Base-by-base conservation (phyloP, 2,888 invertebrate species). In the Apoda limacodes region DNA sequence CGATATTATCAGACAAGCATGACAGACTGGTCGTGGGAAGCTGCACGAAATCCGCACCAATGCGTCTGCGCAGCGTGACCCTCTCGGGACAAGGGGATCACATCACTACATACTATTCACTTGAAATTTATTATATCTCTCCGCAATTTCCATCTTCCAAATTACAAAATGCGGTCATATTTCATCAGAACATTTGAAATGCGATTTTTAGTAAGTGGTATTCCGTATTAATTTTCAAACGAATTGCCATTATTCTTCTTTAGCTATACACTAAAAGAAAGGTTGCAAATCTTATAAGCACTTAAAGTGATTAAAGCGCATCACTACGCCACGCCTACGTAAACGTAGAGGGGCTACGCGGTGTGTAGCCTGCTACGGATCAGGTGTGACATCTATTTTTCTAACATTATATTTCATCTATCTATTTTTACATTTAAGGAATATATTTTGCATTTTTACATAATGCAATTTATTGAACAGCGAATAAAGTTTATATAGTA, bases 301-400 rank as follows among this genome's bases (percentile, higher is more conserved):
- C 76, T 75, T 72, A 69, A 62, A 66, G 57, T 64, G 74, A 76
- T 76, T 76, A 76, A 71, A 72, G 67, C 64, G 54, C 63, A 52
- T 55, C 57, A 58, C 50, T 54, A 47, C 45, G 40, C n/a, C n/a
- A n/a, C n/a, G n/a, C n/a, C n/a, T n/a, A n/a, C n/a, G n/a, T n/a
- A n/a, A n/a, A n/a, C n/a, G n/a, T n/a, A n/a, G n/a, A n/a, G n/a
- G n/a, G n/a, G n/a, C n/a, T n/a, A n/a, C n/a, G n/a, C 32, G 42
- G 35, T 40, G 45, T 42, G 43, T 41, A 46, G 49, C 40, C 17
- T 17, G 50, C 35, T 32, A 23, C 32, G 29, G 13, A 47, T n/a
- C n/a, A n/a, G n/a, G n/a, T n/a, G n/a, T n/a, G n/a, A n/a, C n/a
- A n/a, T n/a, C n/a, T n/a, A n/a, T n/a, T n/a, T n/a, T n/a, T n/a